Conservation (phyloP, 2,797 vertebrate genomes). For the Acrossocheilus wenchowensis region DNA sequence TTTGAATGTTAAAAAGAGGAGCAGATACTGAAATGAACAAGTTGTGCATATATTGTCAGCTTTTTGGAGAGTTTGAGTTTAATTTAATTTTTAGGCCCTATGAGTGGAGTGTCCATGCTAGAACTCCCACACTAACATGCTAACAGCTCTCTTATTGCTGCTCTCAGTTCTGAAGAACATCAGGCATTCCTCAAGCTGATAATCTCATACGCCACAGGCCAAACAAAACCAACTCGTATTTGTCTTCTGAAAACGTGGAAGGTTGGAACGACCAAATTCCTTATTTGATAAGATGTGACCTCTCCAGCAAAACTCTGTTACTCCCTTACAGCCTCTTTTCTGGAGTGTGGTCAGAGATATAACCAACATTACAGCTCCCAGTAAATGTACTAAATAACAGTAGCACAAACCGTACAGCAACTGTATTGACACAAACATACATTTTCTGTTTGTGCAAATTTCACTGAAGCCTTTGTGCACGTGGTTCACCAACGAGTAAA, state of each 20-base stretch:
- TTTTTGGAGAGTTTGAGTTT: constrained; percentile 6
- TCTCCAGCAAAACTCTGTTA: constrained; percentile 9
- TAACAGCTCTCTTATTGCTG: constrained; percentile 36
- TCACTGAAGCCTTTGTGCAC: not conserved
- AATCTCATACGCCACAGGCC: constrained; percentile 49
- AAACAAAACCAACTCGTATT: constrained; percentile 54
- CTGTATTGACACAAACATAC: not conserved
- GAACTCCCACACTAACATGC: constrained; percentile 43
- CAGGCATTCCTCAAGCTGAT: constrained; percentile 56
- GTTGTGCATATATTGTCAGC: constrained; percentile 8
- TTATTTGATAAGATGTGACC: constrained; percentile 41
- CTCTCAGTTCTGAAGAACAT: constrained; percentile 44
- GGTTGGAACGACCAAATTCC: constrained; percentile 42
- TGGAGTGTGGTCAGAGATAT: constrained; percentile 7
- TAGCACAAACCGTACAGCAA: not conserved
- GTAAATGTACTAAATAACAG: constrained; percentile 1
- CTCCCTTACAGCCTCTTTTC: constrained; percentile 35
- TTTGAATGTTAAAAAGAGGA: not conserved
- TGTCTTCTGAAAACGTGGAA: constrained; percentile 47
- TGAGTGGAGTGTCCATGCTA: constrained; percentile 11
- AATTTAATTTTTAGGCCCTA: constrained; percentile 5
- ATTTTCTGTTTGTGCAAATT: constrained; percentile 5
- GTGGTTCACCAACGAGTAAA: not conserved
- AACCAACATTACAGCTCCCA: constrained; percentile 16
- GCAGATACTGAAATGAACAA: not conserved